Base-by-base conservation (phyloP, 2,797 vertebrate species). In the Rhadinocentrus ornatus region DNA sequence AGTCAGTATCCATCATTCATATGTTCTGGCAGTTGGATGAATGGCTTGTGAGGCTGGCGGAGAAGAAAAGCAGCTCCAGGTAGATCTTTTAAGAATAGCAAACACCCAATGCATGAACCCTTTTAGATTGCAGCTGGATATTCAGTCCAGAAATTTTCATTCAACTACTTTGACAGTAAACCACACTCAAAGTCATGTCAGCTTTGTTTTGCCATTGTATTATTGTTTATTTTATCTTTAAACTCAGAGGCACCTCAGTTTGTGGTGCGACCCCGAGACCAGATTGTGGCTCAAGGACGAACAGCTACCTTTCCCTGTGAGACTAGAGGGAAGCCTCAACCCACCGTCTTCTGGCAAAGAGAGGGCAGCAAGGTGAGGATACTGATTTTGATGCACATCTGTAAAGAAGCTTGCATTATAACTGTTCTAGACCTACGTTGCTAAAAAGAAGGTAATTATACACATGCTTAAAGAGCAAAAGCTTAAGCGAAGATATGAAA, bases 321-420 rank as follows among this genome's bases (percentile, higher is more conserved):
- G 94, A 99, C 98, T 35, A 97, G 95, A 88, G 98, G 98, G 71
- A 99, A 99, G 84, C 98, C 98, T 48, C 98, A 99, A 74, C 98
- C 98, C 34, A 96, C 98, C 46, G 97, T 99, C 71, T 99, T 99
- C 93, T 99, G 98, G 98, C 98, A 99, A 85, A 96, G 96, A 80
- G 98, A 99, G 87, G 98, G 97, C 66, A 98, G 96, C 81, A 97
- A 99, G 96, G 98, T 99, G 84, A 96, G 96, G 15, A 70, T 2
- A 52, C 56, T 9, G 58, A 71, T 62, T 57, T 69, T 27, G 52
- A 18, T 58, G 11, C 50, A 11, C 59, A 18, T 69, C 44, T 44
- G 24, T 32, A 12, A 24, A 27, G 48, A 62, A 59, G 12, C 20
- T n/a, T 78, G 32, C 6, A 52, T 56, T 4, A 56, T 70, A 50